Evolutionary conservation across 2,888 invertebrate species (phyloP).

Genomic region (Orchesellides sinensis): DNA sequence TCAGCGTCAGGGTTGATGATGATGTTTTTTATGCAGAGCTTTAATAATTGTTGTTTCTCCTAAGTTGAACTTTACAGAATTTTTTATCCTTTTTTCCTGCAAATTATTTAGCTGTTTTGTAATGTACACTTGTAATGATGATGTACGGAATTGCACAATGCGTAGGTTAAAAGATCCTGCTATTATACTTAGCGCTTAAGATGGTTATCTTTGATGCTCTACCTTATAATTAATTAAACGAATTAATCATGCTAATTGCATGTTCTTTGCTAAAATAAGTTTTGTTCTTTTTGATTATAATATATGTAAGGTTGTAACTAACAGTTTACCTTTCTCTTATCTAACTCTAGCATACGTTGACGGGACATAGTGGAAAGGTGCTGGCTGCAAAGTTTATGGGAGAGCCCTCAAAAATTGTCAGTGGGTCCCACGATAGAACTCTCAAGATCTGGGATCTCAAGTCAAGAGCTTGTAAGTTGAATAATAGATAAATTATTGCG

Average conservation of each 20-base stretch:
- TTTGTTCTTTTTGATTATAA: not conserved
- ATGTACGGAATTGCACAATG: not conserved
- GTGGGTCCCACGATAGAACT: constrained; percentile 98
- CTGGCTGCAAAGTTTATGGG: constrained; percentile 97
- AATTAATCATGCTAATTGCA: constrained; percentile 31
- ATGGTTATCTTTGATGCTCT: not conserved
- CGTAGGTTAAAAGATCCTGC: not conserved
- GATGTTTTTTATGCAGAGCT: constrained; percentile 3
- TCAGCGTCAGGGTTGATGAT: not conserved
- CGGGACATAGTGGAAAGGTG: constrained; percentile 98
- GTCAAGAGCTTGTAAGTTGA: constrained; percentile 88
- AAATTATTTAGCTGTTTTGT: not conserved
- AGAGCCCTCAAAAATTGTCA: constrained; percentile 80
- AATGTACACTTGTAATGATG: not conserved
- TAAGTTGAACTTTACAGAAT: not conserved
- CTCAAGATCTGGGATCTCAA: constrained; percentile 99
- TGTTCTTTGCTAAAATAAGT: constrained; percentile 18
- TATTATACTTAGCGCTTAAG: not conserved
- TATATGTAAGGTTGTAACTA: not conserved
- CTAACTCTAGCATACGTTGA: constrained; percentile 91
- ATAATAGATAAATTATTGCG: not conserved
- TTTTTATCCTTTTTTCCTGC: not conserved
- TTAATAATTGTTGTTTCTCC: too few relatives aligned
- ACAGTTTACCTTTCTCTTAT: constrained; percentile 68
- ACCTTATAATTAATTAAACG: constrained; percentile 27